phyloP scores from a whole-genome alignment of 1,140 invertebrate species.

The Protaetia brevitarsis region DNA sequence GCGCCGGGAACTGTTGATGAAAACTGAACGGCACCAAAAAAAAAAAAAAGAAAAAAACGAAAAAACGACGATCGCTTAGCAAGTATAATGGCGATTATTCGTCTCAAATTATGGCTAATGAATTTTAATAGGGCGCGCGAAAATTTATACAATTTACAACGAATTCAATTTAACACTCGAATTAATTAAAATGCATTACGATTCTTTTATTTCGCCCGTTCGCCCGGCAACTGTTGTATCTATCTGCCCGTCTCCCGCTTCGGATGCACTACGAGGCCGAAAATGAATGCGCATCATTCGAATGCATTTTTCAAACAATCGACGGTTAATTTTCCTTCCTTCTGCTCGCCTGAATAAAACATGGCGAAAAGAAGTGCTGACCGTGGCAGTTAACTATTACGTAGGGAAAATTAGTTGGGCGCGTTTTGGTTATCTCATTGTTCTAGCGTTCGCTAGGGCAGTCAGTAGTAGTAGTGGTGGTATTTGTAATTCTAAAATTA shows the following conservation, averaged over 20 bases:
- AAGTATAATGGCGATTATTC: slow-evolving; percentile 20
- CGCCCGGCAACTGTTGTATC: neutral
- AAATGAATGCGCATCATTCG: slow-evolving; percentile 11
- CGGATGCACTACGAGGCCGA: neutral
- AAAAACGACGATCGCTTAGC: neutral
- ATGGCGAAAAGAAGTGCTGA: neutral
- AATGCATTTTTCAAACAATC: slow-evolving; percentile 12
- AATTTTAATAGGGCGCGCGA: slow-evolving; percentile 13
- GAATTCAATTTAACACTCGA: slow-evolving; percentile 25
- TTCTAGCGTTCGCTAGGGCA: no score
- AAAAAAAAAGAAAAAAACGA: neutral
- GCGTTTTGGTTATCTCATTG: neutral
- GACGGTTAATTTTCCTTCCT: slow-evolving; percentile 10
- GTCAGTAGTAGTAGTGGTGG: no score
- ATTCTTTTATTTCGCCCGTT: slow-evolving; percentile 3
- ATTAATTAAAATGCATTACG: slow-evolving; percentile 25
- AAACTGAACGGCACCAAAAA: no score
- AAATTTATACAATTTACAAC: slow-evolving; percentile 23
- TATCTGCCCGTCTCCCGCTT: neutral
- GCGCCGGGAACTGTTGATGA: neutral
- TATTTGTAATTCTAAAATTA: neutral
- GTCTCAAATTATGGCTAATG: slow-evolving; percentile 22
- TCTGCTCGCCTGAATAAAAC: slow-evolving; percentile 6
- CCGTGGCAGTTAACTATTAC: neutral
- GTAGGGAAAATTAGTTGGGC: neutral